phyloP scores from a whole-genome alignment of 2,797 vertebrate genomes.

The Myotis pilosus region DNA sequence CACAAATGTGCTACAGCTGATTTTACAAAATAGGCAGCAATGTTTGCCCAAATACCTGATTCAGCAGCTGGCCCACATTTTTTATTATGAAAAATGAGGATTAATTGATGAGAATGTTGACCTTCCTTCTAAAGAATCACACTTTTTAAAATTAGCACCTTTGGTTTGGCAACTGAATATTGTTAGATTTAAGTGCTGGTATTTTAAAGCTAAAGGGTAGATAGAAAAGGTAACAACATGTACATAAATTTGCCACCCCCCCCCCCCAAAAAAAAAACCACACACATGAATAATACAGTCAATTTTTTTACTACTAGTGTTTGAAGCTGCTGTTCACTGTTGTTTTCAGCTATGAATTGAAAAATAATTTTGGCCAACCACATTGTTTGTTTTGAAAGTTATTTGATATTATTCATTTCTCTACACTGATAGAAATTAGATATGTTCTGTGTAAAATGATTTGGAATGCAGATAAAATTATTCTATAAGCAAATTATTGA shows the following conservation, averaged over 20 bases:
- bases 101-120: conserved; percentile 75
- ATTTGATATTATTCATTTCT: conserved; percentile 42
- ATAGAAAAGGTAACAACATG: neutral
- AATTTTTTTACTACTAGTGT: neutral
- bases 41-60: conserved; percentile 73
- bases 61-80: conserved; percentile 77
- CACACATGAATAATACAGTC: neutral
- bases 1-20: conserved; percentile 76
- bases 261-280: neutral
- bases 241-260: neutral
- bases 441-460: conserved; percentile 7
- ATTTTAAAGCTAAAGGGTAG: conserved; percentile 53
- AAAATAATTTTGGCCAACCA: conserved; percentile 23
- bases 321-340: neutral
- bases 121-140: conserved; percentile 58
- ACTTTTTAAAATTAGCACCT: conserved; percentile 49
- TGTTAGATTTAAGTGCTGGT: conserved; percentile 4
- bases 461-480: neutral
- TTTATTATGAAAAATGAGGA: conserved; percentile 73
- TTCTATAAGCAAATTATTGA: neutral
- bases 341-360: conserved; percentile 21
- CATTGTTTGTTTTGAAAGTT: conserved; percentile 46
- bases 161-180: neutral
- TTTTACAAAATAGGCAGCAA: conserved; percentile 75
- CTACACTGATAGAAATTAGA: neutral